Conservation (phyloP, 2,888 invertebrate genomes). For the Acleris cristana region DNA sequence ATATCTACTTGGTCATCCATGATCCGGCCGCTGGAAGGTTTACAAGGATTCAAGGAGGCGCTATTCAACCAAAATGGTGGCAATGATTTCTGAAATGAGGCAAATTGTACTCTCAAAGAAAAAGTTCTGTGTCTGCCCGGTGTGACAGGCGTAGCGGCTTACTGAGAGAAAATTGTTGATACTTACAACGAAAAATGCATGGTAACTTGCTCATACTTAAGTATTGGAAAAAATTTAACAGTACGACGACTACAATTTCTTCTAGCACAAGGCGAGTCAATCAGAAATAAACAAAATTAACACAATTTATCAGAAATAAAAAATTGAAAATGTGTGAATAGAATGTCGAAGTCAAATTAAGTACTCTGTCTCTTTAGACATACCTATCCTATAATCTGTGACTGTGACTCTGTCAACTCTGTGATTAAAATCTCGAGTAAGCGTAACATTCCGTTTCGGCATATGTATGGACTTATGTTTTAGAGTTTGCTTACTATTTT, state of each 20-base stretch:
- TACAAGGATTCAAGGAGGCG: slow-evolving; percentile 47
- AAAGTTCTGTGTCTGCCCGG: slow-evolving; percentile 17
- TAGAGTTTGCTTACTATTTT: too few relatives aligned
- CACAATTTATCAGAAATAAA: too few relatives aligned
- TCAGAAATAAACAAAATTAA: background rate
- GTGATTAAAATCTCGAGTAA: too few relatives aligned
- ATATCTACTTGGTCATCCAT: slow-evolving; percentile 67
- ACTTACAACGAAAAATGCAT: slow-evolving; percentile 68
- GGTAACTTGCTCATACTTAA: slow-evolving; percentile 62
- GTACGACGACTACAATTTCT: background rate
- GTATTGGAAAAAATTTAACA: slow-evolving; percentile 12
- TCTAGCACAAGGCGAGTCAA: background rate
- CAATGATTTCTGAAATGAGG: slow-evolving; percentile 73
- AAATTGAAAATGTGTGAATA: background rate
- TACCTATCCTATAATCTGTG: too few relatives aligned
- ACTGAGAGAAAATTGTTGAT: slow-evolving; percentile 40
- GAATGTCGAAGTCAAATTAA: background rate
- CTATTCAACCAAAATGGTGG: slow-evolving; percentile 43
- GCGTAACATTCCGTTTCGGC: too few relatives aligned
- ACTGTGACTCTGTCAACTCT: too few relatives aligned
- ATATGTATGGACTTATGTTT: too few relatives aligned
- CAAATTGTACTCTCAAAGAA: slow-evolving; percentile 39
- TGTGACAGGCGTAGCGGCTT: background rate
- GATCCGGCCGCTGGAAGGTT: slow-evolving; percentile 40
- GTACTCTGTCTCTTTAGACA: too few relatives aligned